Percentiles rank a stretch among this genome's conserved stretches.
These are phyloP conservation scores for Lasioglossum marginatum DNA, from an alignment of 2,888 invertebrate genomes.

Conservation along the genomic window DNA sequence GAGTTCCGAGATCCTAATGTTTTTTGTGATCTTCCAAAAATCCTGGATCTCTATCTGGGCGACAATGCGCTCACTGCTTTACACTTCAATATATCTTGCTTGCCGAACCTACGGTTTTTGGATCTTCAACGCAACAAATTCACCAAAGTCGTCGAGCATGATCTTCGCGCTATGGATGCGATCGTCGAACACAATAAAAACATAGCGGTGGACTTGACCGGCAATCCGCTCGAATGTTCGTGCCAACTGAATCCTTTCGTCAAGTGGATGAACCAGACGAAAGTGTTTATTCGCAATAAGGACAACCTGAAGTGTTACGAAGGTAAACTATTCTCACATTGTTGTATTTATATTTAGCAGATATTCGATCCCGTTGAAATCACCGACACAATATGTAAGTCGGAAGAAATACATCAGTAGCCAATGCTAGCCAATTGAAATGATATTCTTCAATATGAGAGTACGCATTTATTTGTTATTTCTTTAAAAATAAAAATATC, in stretches of 20 bases:
- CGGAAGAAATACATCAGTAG: too few relatives aligned
- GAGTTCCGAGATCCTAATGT: slow-evolving; percentile 88
- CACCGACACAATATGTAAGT: background rate
- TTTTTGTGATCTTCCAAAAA: slow-evolving; percentile 89
- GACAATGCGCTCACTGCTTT: slow-evolving; percentile 88
- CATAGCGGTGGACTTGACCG: slow-evolving; percentile 87
- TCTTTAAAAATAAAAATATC: too few relatives aligned
- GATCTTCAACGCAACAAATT: slow-evolving; percentile 90
- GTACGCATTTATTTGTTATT: too few relatives aligned
- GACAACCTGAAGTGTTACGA: slow-evolving; percentile 86
- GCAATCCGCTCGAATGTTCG: slow-evolving; percentile 90
- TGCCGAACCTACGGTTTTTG: slow-evolving; percentile 88
- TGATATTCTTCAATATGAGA: too few relatives aligned
- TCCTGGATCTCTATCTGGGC: slow-evolving; percentile 90
- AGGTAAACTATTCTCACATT: slow-evolving; percentile 63
- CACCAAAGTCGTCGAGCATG: slow-evolving; percentile 84
- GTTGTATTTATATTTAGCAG: background rate
- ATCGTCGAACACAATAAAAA: slow-evolving; percentile 85
- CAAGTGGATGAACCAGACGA: slow-evolving; percentile 88
- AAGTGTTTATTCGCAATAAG: slow-evolving; percentile 87
- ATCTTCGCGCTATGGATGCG: slow-evolving; percentile 86
- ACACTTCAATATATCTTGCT: slow-evolving; percentile 89
- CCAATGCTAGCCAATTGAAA: too few relatives aligned
- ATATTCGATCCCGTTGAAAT: background rate
- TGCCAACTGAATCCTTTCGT: slow-evolving; percentile 87